These are phyloP conservation scores for Caenorhabditis uteleia DNA, from an alignment of 2,888 invertebrate species.

Conservation along the genomic window DNA sequence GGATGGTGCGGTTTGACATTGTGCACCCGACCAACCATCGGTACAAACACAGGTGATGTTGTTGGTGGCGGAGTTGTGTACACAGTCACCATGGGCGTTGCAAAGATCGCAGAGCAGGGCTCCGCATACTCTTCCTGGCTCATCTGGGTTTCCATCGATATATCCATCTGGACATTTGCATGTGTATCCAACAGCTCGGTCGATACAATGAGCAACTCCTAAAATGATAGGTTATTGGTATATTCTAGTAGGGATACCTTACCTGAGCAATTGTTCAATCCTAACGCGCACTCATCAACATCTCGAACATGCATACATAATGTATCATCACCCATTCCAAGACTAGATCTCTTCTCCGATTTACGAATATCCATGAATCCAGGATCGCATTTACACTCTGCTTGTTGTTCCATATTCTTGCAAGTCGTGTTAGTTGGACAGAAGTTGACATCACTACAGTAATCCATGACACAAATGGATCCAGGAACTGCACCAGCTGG, in stretches of 20 bases:
- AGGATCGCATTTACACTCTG: slow-evolving; percentile 86
- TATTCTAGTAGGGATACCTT: too few relatives aligned
- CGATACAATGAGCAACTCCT: slow-evolving; percentile 68
- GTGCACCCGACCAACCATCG: slow-evolving; percentile 66
- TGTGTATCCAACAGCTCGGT: slow-evolving; percentile 64
- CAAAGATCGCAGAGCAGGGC: slow-evolving; percentile 66
- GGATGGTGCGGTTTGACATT: slow-evolving; percentile 65
- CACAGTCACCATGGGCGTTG: slow-evolving; percentile 64
- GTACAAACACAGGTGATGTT: slow-evolving; percentile 67
- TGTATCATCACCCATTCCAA: slow-evolving; percentile 58
- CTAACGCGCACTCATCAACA: slow-evolving; percentile 69
- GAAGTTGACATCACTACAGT: slow-evolving; percentile 75
- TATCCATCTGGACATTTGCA: slow-evolving; percentile 68
- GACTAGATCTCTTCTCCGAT: slow-evolving; percentile 55
- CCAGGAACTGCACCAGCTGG: slow-evolving; percentile 60
- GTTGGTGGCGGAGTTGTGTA: slow-evolving; percentile 64
- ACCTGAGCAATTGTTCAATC: slow-evolving; percentile 68
- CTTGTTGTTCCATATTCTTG: slow-evolving; percentile 87
- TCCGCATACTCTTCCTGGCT: slow-evolving; percentile 66
- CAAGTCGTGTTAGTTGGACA: slow-evolving; percentile 90
- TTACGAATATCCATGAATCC: slow-evolving; percentile 79
- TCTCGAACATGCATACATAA: slow-evolving; percentile 63
- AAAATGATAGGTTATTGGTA: slow-evolving; percentile 15
- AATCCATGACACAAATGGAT: slow-evolving; percentile 63
- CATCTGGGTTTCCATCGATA: slow-evolving; percentile 65